These are phyloP conservation scores for Passer montanus DNA, from an alignment of 2,113 vertebrate species.

Conservation along the genomic window DNA sequence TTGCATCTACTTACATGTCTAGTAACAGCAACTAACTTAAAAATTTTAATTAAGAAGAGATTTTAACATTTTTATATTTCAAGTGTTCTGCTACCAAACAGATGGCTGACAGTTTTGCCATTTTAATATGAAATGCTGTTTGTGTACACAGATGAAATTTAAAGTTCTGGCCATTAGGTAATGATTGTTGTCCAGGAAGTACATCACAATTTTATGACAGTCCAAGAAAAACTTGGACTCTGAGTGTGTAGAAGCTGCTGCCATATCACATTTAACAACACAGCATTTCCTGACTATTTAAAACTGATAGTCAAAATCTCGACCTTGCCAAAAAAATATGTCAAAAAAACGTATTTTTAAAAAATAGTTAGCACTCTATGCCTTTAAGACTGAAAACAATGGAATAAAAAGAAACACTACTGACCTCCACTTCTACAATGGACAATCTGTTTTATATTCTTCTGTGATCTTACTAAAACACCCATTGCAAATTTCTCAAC, in stretches of 20 bases:
- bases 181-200: not conserved
- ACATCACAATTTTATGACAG: not conserved
- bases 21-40: not conserved
- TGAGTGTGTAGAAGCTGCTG: not conserved
- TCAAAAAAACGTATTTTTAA: accelerated
- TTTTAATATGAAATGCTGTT: not conserved
- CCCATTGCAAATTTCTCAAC: not conserved
- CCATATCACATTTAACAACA: not conserved
- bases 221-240: not conserved
- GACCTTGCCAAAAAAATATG: not conserved
- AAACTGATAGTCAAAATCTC: not conserved
- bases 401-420: not conserved
- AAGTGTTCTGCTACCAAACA: not conserved
- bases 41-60: not conserved
- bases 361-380: not conserved
- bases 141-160: not conserved
- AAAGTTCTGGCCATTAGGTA: not conserved
- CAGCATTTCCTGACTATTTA: not conserved
- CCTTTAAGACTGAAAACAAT: not conserved
- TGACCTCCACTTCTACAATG: not conserved
- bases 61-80: not conserved
- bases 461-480: not conserved
- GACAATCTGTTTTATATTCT: not conserved
- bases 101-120: not conserved
- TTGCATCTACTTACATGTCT: not conserved